A percentile compares a stretch with the other conserved stretches of the same genome.
Conservation (phyloP, 2,113 vertebrate species). For the Nerophis lumbriciformis region DNA sequence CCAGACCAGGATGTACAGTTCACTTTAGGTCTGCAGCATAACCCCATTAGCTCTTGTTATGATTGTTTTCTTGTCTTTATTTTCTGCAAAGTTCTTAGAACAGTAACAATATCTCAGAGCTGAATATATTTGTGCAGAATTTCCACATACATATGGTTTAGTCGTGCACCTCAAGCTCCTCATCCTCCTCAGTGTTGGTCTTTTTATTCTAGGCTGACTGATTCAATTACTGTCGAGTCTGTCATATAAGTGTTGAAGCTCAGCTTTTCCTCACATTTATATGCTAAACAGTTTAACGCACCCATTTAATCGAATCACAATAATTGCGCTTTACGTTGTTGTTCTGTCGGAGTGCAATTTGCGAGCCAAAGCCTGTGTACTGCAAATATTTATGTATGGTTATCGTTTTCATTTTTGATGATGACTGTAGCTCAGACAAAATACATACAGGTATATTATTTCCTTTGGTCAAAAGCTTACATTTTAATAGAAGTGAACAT, state of each 20-base stretch:
- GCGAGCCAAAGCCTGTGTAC: too few relatives aligned
- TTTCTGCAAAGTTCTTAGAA: background rate
- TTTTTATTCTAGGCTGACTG: conserved; percentile 11
- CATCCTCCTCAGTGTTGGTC: background rate
- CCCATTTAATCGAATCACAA: conserved; percentile 17
- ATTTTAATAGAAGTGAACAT: conserved; percentile 8
- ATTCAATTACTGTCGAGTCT: conserved; percentile 14
- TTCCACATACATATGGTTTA: background rate
- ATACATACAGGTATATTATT: background rate
- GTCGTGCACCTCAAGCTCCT: background rate
- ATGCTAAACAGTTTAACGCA: conserved; percentile 46
- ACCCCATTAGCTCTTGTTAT: background rate
- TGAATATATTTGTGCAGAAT: background rate
- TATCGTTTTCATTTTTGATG: background rate
- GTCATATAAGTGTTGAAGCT: conserved; percentile 8
- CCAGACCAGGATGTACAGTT: too few relatives aligned
- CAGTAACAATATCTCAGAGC: background rate
- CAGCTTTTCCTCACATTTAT: conserved; percentile 1
- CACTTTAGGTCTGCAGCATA: background rate
- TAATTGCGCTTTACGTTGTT: conserved; percentile 34
- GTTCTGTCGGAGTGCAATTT: conserved; percentile 19
- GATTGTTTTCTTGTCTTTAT: background rate
- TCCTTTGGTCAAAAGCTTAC: background rate
- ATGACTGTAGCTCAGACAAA: background rate
- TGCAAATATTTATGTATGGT: background rate